Conservation (phyloP, 2,888 invertebrate species). For the Enoplolaimus lenunculus region DNA sequence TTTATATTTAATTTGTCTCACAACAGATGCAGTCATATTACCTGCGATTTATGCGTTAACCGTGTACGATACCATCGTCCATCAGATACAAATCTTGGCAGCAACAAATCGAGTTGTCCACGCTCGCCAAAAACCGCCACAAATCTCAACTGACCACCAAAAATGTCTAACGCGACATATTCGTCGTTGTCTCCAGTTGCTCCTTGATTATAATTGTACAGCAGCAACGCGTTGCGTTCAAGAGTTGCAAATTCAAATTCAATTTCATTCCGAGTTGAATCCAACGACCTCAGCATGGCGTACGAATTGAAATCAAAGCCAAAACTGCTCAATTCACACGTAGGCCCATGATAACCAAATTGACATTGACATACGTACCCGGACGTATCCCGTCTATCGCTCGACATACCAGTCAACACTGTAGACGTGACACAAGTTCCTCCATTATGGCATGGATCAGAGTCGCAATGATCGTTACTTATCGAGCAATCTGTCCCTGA, state of each 20-base stretch:
- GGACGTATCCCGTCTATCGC: slow-evolving; percentile 47
- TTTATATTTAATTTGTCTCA: no score
- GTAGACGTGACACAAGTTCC: slow-evolving; percentile 48
- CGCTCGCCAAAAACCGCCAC: slow-evolving; percentile 63
- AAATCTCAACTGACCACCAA: slow-evolving; percentile 67
- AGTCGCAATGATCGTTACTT: slow-evolving; percentile 67
- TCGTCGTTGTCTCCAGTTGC: slow-evolving; percentile 67
- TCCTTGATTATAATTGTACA: slow-evolving; percentile 77
- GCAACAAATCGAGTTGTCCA: slow-evolving; percentile 50
- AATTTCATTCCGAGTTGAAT: slow-evolving; percentile 75
- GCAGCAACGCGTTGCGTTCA: slow-evolving; percentile 62
- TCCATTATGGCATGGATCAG: slow-evolving; percentile 78
- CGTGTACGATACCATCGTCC: slow-evolving; percentile 78
- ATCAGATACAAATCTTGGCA: slow-evolving; percentile 51
- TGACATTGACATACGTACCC: slow-evolving; percentile 65
- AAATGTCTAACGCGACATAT: slow-evolving; percentile 76
- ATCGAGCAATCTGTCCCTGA: slow-evolving; percentile 78
- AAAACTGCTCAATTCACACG: slow-evolving; percentile 75
- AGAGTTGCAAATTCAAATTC: slow-evolving; percentile 74
- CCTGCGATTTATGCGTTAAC: slow-evolving; percentile 33
- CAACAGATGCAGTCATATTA: no score
- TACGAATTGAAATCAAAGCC: slow-evolving; percentile 77
- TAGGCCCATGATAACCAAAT: slow-evolving; percentile 67
- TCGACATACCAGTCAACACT: no score
- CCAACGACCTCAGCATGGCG: slow-evolving; percentile 70